These are phyloP conservation scores for Thereva nobilitata DNA, from an alignment of 2,888 invertebrate genomes.

Conservation along the genomic window DNA sequence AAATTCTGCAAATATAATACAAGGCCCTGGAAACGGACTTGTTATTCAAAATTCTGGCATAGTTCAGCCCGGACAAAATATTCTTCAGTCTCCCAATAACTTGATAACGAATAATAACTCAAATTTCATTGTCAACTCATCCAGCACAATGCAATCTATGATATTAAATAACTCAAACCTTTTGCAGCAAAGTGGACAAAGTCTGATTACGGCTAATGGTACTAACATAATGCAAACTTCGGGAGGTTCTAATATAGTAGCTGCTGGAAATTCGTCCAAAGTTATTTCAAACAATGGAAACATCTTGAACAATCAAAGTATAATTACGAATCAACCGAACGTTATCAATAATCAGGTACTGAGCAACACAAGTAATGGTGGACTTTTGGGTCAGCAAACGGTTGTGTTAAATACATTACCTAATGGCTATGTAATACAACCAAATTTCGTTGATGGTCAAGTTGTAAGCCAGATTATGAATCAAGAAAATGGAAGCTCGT, in stretches of 20 bases:
- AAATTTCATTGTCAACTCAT: slow-evolving; percentile 46
- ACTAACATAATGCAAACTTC: slow-evolving; percentile 39
- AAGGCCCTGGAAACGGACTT: slow-evolving; percentile 38
- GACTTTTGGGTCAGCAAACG: slow-evolving; percentile 72
- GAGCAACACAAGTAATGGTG: slow-evolving; percentile 32
- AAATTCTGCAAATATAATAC: slow-evolving; percentile 38
- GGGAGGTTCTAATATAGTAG: slow-evolving; percentile 38
- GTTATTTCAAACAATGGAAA: slow-evolving; percentile 43
- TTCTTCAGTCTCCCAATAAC: slow-evolving; percentile 40
- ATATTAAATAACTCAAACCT: slow-evolving; percentile 41
- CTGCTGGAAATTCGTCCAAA: slow-evolving; percentile 46
- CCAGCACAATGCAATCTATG: slow-evolving; percentile 47
- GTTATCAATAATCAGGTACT: slow-evolving; percentile 34
- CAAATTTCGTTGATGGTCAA: slow-evolving; percentile 69
- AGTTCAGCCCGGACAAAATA: slow-evolving; percentile 37
- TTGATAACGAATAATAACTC: slow-evolving; percentile 35
- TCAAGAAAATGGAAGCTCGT: slow-evolving; percentile 56
- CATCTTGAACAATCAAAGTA: slow-evolving; percentile 29
- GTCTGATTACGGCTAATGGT: slow-evolving; percentile 42
- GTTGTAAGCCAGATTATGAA: slow-evolving; percentile 66
- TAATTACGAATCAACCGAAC: slow-evolving; percentile 37
- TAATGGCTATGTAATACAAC: slow-evolving; percentile 77
- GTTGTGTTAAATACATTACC: slow-evolving; percentile 81
- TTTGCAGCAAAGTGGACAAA: slow-evolving; percentile 44
- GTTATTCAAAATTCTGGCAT: slow-evolving; percentile 46